These are phyloP conservation scores for Platycnemis pennipes DNA, from an alignment of 2,888 invertebrate genomes.

Conservation along the genomic window DNA sequence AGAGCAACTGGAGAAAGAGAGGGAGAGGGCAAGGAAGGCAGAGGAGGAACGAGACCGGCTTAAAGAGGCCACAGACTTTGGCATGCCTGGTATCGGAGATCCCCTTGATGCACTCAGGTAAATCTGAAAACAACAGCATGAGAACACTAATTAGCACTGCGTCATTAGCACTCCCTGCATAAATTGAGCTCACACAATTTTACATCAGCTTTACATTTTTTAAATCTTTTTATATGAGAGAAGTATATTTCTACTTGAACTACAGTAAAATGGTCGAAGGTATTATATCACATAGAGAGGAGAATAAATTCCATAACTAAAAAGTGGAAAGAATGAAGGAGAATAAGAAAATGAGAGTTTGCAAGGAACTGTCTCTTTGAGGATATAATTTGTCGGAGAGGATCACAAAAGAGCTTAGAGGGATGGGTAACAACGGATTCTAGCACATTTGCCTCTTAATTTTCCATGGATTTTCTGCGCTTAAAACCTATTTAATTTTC, in stretches of 20 bases:
- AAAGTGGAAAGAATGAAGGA: slow-evolving; percentile 81
- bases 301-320: slow-evolving; percentile 33
- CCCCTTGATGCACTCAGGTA: slow-evolving; percentile 51
- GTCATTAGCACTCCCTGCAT: too few relatives aligned
- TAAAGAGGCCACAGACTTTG: slow-evolving; percentile 54
- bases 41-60: slow-evolving; percentile 76
- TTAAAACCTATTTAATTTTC: too few relatives aligned
- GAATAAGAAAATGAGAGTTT: slow-evolving; percentile 90
- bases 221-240: not conserved
- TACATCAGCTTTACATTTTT: not conserved
- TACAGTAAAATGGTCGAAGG: too few relatives aligned
- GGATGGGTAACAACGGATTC: too few relatives aligned
- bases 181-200: not conserved
- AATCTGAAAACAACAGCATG: not conserved
- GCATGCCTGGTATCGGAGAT: slow-evolving; percentile 45
- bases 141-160: not conserved
- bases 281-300: too few relatives aligned
- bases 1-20: slow-evolving; percentile 89
- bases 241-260: too few relatives aligned
- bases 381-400: too few relatives aligned
- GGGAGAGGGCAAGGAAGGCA: slow-evolving; percentile 78
- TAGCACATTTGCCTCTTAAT: too few relatives aligned
- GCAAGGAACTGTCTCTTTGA: too few relatives aligned
- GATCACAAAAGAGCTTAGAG: too few relatives aligned
- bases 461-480: too few relatives aligned